Conservation (phyloP, 2,888 invertebrate genomes). For the Exocentrus adspersus region DNA sequence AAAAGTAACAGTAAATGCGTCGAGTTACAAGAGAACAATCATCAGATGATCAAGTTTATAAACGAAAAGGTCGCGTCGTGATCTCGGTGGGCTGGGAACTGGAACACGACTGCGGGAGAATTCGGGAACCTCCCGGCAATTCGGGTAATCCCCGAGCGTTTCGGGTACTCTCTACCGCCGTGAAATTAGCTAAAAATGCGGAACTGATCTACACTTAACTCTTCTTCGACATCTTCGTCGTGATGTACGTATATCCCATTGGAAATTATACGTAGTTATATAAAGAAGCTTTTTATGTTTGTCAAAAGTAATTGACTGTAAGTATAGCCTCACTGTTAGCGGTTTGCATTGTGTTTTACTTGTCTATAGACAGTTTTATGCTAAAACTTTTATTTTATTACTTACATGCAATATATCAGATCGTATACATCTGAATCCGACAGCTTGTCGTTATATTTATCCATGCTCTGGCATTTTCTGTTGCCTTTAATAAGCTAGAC, state of each 20-base stretch:
- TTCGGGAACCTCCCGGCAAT: slow-evolving; percentile 52
- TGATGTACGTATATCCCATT: slow-evolving; percentile 26
- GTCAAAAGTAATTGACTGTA: slow-evolving; percentile 28
- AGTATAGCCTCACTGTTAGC: slow-evolving; percentile 17
- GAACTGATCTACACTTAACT: slow-evolving; percentile 49
- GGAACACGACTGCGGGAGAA: slow-evolving; percentile 56
- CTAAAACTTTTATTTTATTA: background rate
- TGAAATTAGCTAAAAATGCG: slow-evolving; percentile 58
- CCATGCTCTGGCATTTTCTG: too few relatives aligned
- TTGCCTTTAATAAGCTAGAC: too few relatives aligned
- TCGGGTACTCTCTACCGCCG: slow-evolving; percentile 47
- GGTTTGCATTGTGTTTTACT: slow-evolving; percentile 4
- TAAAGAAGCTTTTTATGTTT: slow-evolving; percentile 32
- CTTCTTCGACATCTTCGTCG: slow-evolving; percentile 22
- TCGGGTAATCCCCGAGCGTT: slow-evolving; percentile 54
- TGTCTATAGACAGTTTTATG: background rate
- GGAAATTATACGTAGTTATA: slow-evolving; percentile 31
- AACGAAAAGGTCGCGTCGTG: slow-evolving; percentile 57
- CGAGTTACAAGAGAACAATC: slow-evolving; percentile 29
- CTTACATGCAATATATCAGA: too few relatives aligned
- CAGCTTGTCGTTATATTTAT: too few relatives aligned
- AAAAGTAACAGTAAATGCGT: slow-evolving; percentile 24
- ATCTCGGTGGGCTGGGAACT: slow-evolving; percentile 59
- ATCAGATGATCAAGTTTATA: slow-evolving; percentile 38
- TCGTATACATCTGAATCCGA: too few relatives aligned